phyloP scores from a whole-genome alignment of 2,797 vertebrate species.

The Siniperca undulata region DNA sequence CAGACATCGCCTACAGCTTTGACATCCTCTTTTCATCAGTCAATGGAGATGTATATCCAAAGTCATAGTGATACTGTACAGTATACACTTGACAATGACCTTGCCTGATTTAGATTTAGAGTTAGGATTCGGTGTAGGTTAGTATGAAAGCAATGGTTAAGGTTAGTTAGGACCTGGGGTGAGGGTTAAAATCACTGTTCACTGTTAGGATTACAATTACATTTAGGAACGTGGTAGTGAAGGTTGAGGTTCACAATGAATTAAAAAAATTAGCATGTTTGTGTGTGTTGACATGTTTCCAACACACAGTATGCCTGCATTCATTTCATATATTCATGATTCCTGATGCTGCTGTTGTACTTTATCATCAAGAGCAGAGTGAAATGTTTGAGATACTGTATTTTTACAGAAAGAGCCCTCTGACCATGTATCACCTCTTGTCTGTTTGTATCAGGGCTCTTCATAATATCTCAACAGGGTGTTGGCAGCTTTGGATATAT shows the following conservation, averaged over 20 bases:
- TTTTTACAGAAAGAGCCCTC: slow-evolving; percentile 22
- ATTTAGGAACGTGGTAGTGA: not conserved
- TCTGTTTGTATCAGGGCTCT: slow-evolving; percentile 33
- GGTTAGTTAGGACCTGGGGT: not conserved
- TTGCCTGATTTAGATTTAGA: not conserved
- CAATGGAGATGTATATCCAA: not conserved
- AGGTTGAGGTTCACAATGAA: not conserved
- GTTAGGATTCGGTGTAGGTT: not conserved
- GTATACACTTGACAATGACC: not conserved
- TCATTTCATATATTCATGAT: slow-evolving; percentile 2
- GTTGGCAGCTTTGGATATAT: slow-evolving; percentile 38
- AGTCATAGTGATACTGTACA: not conserved
- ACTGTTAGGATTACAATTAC: not conserved
- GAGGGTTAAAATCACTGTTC: not conserved
- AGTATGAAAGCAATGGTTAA: not conserved
- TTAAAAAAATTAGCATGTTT: not conserved
- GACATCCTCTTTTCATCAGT: not conserved
- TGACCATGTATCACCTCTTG: slow-evolving; percentile 27
- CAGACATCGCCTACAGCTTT: not conserved
- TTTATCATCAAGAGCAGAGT: slow-evolving; percentile 26
- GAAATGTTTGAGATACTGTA: slow-evolving; percentile 4
- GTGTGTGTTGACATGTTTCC: slow-evolving; percentile 10
- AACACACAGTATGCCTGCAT: not conserved
- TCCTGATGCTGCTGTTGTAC: slow-evolving; percentile 12
- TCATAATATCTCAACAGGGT: slow-evolving; percentile 26